Percentiles rank a stretch among this genome's conserved stretches.
Conservation (phyloP, 2,888 invertebrate species). For the Pogonocherus hispidulus region DNA sequence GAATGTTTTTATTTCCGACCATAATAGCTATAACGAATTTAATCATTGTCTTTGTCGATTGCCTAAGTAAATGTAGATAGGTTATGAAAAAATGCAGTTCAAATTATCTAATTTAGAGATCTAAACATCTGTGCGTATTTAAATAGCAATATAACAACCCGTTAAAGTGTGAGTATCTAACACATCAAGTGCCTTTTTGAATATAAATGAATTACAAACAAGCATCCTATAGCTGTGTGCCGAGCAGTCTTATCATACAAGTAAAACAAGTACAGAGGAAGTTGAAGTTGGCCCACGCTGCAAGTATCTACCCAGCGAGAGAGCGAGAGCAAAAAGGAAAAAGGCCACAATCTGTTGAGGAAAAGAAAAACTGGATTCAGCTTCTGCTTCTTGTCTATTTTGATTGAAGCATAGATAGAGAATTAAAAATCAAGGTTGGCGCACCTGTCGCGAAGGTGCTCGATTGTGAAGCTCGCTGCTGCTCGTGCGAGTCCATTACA, state of each 20-base stretch:
- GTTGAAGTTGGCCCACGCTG: slow-evolving; percentile 27
- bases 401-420: slow-evolving; percentile 53
- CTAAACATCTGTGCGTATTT: slow-evolving; percentile 23
- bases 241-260: not conserved
- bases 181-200: slow-evolving; percentile 17
- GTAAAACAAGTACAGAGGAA: slow-evolving; percentile 18
- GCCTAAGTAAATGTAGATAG: not conserved
- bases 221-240: slow-evolving; percentile 5
- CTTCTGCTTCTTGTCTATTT: slow-evolving; percentile 46
- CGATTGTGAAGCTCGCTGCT: slow-evolving; percentile 37
- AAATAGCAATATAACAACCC: slow-evolving; percentile 13
- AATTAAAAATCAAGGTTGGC: slow-evolving; percentile 53
- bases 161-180: slow-evolving; percentile 21
- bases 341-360: slow-evolving; percentile 33
- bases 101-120: slow-evolving; percentile 18
- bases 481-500: slow-evolving; percentile 29
- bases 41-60: not conserved
- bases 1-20: not conserved
- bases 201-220: slow-evolving; percentile 23
- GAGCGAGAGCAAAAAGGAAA: too few species aligned
- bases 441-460: slow-evolving; percentile 52
- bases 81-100: slow-evolving; percentile 6
- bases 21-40: slow-evolving; percentile 2
- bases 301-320: not conserved
- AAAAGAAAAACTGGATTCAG: slow-evolving; percentile 47